Evolutionary conservation across 2,797 vertebrate genomes (phyloP), one percentile per base, ranked within the genome.

Genomic region (Rhyacichthys aspro): DNA sequence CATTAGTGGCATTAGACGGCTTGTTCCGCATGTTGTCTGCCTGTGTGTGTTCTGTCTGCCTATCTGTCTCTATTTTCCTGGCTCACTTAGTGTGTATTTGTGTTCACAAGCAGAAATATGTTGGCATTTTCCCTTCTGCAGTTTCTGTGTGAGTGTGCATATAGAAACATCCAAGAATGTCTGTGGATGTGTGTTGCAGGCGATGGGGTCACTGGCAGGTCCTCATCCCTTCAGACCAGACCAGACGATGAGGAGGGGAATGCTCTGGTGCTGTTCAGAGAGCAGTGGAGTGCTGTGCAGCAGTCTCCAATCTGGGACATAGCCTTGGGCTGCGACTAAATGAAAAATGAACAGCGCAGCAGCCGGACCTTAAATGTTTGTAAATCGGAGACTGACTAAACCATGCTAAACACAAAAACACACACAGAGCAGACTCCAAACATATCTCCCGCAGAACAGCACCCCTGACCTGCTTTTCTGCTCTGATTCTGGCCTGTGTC

Each of bases 261-360:
- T 33, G 18, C 72, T 77, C 67, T 15, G 63, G 63, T 59, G 73
- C 50, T 42, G 70, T 55, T 72, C 77, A 71, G 81, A 81, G 82
- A 18, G 72, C 78, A 74, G 76, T 45, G 9, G 58, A 70, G 78
- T 64, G 67, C 67, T 82, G 71, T 72, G 83, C 41, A 85, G 81
- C 70, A 71, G 82, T 79, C 82, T 86, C 79, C 75, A 76, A 86
- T 90, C 88, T 86, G 78, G 85, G 83, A 90, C 84, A 83, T 84
- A 78, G 88, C 88, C 88, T 87, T 66, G 67, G 89, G 89, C 85
- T 80, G 82, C 38, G 79, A 86, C 77, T 89, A 91, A 90, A 92
- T 91, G 87, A 90, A 91, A 91, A 90, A 88, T 83, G 77, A 85
- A 86, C 74, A 59, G 84, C 57, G 55, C 84, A 80, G 79, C 81